Conservation (phyloP, 1,140 invertebrate genomes). For the Micrasema longulum region DNA sequence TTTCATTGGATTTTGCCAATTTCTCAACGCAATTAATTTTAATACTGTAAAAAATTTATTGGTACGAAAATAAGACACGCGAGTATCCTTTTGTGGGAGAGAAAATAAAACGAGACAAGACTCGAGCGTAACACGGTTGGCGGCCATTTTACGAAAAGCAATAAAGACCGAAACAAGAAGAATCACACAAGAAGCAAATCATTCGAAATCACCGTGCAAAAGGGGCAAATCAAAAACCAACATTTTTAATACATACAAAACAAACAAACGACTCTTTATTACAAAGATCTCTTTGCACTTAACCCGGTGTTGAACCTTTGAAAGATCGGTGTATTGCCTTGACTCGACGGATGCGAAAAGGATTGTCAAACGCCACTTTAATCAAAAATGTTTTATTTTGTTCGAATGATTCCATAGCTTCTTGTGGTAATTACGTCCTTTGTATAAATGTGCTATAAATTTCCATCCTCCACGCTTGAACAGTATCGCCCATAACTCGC, state of each 20-base stretch:
- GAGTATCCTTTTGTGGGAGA: constrained; percentile 28
- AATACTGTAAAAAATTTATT: too few relatives aligned
- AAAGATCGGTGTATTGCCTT: constrained; percentile 24
- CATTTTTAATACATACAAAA: too few relatives aligned
- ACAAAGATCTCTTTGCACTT: constrained; percentile 1
- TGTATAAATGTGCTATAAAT: background rate
- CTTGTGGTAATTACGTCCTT: constrained; percentile 6
- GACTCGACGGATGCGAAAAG: constrained; percentile 1
- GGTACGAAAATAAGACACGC: constrained; percentile 31
- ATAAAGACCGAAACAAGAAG: constrained; percentile 13
- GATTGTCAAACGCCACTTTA: background rate
- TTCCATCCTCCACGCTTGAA: constrained; percentile 12
- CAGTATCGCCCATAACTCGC: constrained; percentile 18
- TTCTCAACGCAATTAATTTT: too few relatives aligned
- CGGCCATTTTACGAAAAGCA: constrained; percentile 38
- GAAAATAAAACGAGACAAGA: constrained; percentile 28
- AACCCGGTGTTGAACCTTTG: constrained; percentile 2
- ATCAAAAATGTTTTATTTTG: background rate
- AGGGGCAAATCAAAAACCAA: background rate
- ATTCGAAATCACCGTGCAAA: constrained; percentile 4
- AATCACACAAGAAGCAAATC: background rate
- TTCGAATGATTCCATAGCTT: background rate
- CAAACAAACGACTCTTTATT: background rate
- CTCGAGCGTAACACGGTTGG: constrained; percentile 36
- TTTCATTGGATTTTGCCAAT: too few relatives aligned